A percentile compares a stretch with the other conserved stretches of the same genome.
Evolutionary conservation across 2,797 vertebrate species (phyloP).

Genomic region (Platalea minor): DNA sequence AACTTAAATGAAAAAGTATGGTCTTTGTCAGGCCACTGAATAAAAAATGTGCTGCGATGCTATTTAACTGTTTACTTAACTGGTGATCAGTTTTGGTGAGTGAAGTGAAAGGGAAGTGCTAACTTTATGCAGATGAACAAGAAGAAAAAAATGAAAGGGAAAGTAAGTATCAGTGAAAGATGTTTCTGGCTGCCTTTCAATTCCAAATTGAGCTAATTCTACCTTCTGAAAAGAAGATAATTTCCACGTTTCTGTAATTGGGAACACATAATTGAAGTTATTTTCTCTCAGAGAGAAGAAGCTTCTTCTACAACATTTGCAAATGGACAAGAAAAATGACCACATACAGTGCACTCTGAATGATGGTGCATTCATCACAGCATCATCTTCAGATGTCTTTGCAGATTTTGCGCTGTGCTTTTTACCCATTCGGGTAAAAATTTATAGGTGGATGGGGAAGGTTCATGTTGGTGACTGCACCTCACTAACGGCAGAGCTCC

Average conservation of each 20-base stretch:
- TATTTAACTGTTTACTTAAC: conserved; percentile 21
- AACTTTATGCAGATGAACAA: conserved; percentile 58
- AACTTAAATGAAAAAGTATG: background rate
- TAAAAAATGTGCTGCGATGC: background rate
- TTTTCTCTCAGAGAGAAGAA: conserved; percentile 71
- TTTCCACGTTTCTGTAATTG: conserved; percentile 72
- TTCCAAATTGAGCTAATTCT: conserved; percentile 75
- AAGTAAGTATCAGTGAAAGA: conserved; percentile 64
- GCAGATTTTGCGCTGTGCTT: conserved; percentile 7
- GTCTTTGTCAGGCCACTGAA: background rate
- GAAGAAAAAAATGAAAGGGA: background rate
- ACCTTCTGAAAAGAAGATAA: conserved; percentile 79
- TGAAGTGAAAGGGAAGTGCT: conserved; percentile 40
- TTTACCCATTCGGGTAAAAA: background rate
- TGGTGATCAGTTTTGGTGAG: background rate
- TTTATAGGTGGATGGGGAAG: background rate
- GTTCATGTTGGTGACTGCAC: background rate
- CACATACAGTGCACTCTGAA: conserved; percentile 13
- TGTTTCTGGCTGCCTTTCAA: conserved; percentile 71
- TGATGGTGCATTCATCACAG: conserved; percentile 48
- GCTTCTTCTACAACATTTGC: conserved; percentile 65
- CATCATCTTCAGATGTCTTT: conserved; percentile 37
- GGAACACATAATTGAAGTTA: conserved; percentile 79
- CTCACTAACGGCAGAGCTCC: background rate
- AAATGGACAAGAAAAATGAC: conserved; percentile 71